Evolutionary conservation across 1,140 invertebrate genomes (phyloP).

Genomic region (Heliconius melpomene): DNA sequence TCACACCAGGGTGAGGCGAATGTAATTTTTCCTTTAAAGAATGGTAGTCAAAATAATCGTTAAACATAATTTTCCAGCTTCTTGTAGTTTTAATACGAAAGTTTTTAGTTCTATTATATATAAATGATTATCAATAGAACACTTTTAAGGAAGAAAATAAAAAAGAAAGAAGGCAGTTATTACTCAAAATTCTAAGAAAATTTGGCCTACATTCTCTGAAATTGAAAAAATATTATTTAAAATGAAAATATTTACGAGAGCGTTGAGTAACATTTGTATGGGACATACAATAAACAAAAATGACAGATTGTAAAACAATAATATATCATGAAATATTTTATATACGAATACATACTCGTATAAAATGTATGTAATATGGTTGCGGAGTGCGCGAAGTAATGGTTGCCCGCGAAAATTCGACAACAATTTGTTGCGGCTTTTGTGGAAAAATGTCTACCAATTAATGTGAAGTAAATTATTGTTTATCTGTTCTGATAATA

Average conservation of each 20-base stretch:
- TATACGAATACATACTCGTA: background rate
- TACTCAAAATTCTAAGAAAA: background rate
- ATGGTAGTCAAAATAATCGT: background rate
- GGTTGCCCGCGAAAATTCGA: conserved; percentile 22
- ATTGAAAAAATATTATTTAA: background rate
- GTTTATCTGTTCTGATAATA: conserved; percentile 19
- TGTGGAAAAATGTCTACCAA: conserved; percentile 18
- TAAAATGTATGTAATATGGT: background rate
- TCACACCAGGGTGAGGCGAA: background rate
- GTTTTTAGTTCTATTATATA: background rate
- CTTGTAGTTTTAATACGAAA: background rate
- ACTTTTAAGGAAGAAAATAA: no score
- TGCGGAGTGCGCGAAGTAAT: background rate
- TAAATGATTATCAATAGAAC: no score
- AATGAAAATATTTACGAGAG: background rate
- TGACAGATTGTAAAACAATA: background rate
- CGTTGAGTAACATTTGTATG: background rate
- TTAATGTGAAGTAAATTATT: conserved; percentile 27
- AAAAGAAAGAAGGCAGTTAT: no score
- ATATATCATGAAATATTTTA: background rate
- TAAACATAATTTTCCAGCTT: background rate
- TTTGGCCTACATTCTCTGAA: background rate
- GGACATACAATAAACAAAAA: background rate
- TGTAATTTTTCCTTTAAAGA: background rate
- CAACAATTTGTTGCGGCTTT: conserved; percentile 13